Base-by-base conservation (phyloP, 2,113 vertebrate genomes). In the Upupa epops region DNA sequence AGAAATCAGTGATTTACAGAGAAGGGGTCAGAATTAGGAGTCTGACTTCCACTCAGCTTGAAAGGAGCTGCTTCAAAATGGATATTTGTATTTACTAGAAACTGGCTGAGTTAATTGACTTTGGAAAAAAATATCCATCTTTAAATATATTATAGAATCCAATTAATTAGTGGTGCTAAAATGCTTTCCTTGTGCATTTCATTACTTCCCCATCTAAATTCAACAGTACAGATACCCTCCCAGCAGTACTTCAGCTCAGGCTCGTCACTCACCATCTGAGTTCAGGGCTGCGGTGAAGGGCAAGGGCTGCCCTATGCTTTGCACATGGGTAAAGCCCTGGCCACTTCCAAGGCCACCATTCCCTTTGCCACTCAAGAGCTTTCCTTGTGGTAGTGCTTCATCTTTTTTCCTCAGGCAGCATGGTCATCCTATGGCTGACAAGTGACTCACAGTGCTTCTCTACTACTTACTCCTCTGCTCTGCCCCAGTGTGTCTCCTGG, bases 81-180 rank as follows among this genome's bases (percentile, higher is more conserved):
- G 48, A 87, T 80, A 60, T 29, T 64, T 93, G 89, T 92, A 74
- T 95, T 94, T 95, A 87, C 82, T 77, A 64, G 70, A 88, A 96
- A 83, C 66, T 69, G 68, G 65, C 71, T 48, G 46, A 80, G 51
- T 66, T 91, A 88, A 85, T 83, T 82, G 70, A 78, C 64, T 89
- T 94, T 31, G 51, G 48, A 89, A 89, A 89, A 76, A 86, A 61
- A 1, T n/a, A 64, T 89, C 61, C 59, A 73, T 37, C 34, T 64
- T 93, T 74, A 88, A 89, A 79, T 75, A 86, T 83, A 75, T 66
- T 93, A 74, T 32, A 83, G 69, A 89, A 94, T 69, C 18, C 42
- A 83, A 92, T 94, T 86, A 93, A 92, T 83, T 92, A 90, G 74
- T 61, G 64, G 22, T 45, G 54, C 42, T 94, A 71, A 94, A 91